Percentiles rank a stretch among this genome's conserved stretches.
Conservation (phyloP, 2,888 invertebrate species). For the Lepidonotus clava region DNA sequence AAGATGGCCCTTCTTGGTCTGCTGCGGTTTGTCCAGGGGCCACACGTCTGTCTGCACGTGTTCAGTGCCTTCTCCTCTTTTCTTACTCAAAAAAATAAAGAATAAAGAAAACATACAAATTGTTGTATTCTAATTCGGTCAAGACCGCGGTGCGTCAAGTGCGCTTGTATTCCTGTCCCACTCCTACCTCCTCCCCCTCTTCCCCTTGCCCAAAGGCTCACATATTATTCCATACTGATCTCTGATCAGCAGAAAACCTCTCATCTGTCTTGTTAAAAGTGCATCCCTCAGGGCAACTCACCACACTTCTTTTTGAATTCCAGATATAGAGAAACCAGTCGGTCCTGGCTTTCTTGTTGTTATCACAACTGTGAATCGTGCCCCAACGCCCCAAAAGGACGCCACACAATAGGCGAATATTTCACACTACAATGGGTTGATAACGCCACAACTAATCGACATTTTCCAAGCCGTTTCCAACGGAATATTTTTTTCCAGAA, state of each 20-base stretch:
- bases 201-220: too few relatives aligned
- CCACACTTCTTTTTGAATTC: too few relatives aligned
- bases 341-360: too few relatives aligned
- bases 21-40: constrained; percentile 14
- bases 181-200: not conserved
- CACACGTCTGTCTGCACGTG: not conserved
- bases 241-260: not conserved
- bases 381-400: too few relatives aligned
- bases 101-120: not conserved
- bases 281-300: not conserved
- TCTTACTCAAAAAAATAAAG: too few relatives aligned
- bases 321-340: too few relatives aligned
- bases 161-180: not conserved
- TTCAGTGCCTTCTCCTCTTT: not conserved
- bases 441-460: constrained; percentile 7
- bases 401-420: not conserved
- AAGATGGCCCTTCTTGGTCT: not conserved
- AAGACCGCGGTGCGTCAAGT: not conserved
- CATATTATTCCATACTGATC: too few relatives aligned
- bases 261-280: not conserved
- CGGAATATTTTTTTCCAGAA: not conserved
- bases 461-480: not conserved
- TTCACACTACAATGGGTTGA: not conserved
- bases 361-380: too few relatives aligned
- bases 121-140: not conserved